Evolutionary conservation across 1,140 invertebrate genomes (phyloP).

Genomic region (Drosophila sulfurigaster): DNA sequence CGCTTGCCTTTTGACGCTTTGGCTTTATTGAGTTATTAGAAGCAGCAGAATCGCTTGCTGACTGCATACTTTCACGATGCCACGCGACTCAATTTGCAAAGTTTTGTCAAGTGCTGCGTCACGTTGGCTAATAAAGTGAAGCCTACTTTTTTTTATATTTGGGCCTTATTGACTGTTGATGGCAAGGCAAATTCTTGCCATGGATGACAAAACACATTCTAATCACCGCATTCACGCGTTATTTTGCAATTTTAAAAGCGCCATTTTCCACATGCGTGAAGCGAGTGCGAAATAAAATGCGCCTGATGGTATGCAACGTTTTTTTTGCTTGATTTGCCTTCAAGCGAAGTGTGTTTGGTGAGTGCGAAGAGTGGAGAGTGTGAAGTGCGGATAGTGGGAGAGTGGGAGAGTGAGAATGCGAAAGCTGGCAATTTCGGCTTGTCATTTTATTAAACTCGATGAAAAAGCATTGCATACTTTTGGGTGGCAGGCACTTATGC

Average conservation of each 20-base stretch:
- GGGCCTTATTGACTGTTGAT: conserved; percentile 48
- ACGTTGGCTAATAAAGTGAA: conserved; percentile 63
- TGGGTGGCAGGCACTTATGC: conserved; percentile 53
- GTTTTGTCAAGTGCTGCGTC: conserved; percentile 58
- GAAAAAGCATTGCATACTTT: conserved; percentile 46
- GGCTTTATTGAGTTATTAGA: conserved; percentile 79
- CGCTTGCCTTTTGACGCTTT: not conserved
- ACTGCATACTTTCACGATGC: conserved; percentile 48
- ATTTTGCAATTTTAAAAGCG: conserved; percentile 36
- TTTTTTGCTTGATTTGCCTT: conserved; percentile 28
- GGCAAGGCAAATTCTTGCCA: conserved; percentile 52
- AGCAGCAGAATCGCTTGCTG: conserved; percentile 11
- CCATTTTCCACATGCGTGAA: conserved; percentile 54
- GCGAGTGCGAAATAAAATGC: not conserved
- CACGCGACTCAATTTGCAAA: conserved; percentile 63
- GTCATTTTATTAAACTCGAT: conserved; percentile 44
- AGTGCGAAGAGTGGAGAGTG: not conserved
- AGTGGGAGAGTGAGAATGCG: not conserved
- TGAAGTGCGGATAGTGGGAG: conserved; percentile 1
- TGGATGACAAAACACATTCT: conserved; percentile 60
- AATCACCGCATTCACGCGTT: conserved; percentile 20
- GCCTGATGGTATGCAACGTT: conserved; percentile 28
- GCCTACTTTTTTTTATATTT: conserved; percentile 14
- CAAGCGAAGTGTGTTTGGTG: not conserved
- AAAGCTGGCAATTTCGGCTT: conserved; percentile 27